A percentile compares a stretch with the other conserved stretches of the same genome.
phyloP scores from a whole-genome alignment of 1,140 invertebrate species.

The Achroia grisella region DNA sequence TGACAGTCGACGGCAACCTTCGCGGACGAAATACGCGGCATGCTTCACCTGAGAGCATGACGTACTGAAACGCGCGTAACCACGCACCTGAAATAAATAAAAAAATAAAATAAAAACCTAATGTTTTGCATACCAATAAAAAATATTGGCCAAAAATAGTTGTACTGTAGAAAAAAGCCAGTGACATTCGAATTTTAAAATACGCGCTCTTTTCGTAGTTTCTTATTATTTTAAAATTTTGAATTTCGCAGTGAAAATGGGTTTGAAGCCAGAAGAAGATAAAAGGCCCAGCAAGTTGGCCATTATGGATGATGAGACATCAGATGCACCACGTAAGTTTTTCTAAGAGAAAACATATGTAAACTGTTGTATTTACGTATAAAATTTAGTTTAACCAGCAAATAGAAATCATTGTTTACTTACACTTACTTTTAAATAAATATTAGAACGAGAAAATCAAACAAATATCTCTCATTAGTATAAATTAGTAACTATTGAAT shows the following conservation, averaged over 20 bases:
- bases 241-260: constrained; percentile 51
- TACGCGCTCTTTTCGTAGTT: constrained; percentile 14
- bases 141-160: constrained; percentile 37
- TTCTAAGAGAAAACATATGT: constrained; percentile 2
- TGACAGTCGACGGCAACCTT: constrained; percentile 55
- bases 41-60: constrained; percentile 28
- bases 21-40: constrained; percentile 28
- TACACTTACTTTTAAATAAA: too few relatives aligned
- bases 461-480: too few relatives aligned
- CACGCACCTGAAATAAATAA: constrained; percentile 14
- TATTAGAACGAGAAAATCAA: too few relatives aligned
- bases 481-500: too few relatives aligned
- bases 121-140: constrained; percentile 35
- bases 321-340: constrained; percentile 55
- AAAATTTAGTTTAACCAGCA: background rate
- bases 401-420: background rate
- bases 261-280: constrained; percentile 57
- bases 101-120: constrained; percentile 20
- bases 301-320: constrained; percentile 60
- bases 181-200: background rate
- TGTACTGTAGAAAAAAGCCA: background rate
- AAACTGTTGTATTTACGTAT: too few relatives aligned
- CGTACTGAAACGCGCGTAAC: constrained; percentile 36
- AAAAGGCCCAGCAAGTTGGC: constrained; percentile 64
- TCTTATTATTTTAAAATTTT: constrained; percentile 29